Base-by-base conservation (phyloP, 2,797 vertebrate genomes). In the Crax fasciolata region DNA sequence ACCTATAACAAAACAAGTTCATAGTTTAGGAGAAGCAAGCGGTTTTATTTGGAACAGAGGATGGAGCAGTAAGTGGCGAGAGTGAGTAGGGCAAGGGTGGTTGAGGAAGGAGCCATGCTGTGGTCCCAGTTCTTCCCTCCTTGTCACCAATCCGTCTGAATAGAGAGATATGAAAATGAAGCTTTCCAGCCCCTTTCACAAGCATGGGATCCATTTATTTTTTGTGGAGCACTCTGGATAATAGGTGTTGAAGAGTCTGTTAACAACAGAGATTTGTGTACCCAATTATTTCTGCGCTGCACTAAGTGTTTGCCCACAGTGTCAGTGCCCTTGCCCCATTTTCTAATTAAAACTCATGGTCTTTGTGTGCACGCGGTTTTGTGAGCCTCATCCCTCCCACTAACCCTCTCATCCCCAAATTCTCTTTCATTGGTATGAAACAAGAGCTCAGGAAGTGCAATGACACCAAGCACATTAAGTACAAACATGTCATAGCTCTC, bases 391-490 rank as follows among this genome's bases (percentile, higher is more conserved):
- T 51, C 58, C 38, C 61, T 63, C 48, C 23, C 27, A 39, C 63
- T 46, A 46, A 2, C 51, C 15, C 62, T 52, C 51, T 61, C 38
- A 25, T 88, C 58, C 93, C 80, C 81, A 65, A 94, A 85, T 66
- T 90, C 74, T 70, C 81, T 84, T 72, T 89, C 84, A 44, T 44
- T 89, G 0, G 0, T 39, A 20, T n/a, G 27, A 79, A 94, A 74
- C 35, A 59, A 61, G 95, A 91, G 83, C 89, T 87, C 67, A 94
- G 96, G 94, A 95, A 96, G 93, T 4, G 0, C 65, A 71, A 70
- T 80, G 92, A 89, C 92, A 95, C 90, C 83, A 66, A 92, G 93
- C 94, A 81, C 90, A 92, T 94, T 74, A 93, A 92, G 92, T 41
- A 41, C 59, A 49, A 83, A 46, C 75, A 35, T 52, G 87, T 85